A percentile compares a stretch with the other conserved stretches of the same genome.
Evolutionary conservation across 2,797 vertebrate species (phyloP).

Genomic region (Limosa lapponica): DNA sequence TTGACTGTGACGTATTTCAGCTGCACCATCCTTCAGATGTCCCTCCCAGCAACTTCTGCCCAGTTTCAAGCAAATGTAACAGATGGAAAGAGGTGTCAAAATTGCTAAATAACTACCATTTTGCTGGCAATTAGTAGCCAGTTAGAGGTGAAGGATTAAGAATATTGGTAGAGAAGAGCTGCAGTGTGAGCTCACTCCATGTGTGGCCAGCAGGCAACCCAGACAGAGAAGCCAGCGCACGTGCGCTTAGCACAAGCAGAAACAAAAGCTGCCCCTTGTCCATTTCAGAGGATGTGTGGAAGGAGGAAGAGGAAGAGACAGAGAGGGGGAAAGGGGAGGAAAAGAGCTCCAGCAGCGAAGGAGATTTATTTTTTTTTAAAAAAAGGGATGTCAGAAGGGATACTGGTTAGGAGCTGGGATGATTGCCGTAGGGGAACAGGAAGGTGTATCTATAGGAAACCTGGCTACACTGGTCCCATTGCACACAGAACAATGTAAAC

Average conservation of each 20-base stretch:
- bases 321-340: neutral
- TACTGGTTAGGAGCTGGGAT: neutral
- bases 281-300: neutral
- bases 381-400: neutral
- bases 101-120: neutral
- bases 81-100: neutral
- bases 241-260: neutral
- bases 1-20: neutral
- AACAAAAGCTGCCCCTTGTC: constrained; percentile 4
- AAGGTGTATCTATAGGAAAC: constrained; percentile 25
- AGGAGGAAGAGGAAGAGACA: constrained; percentile 3
- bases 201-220: neutral
- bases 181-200: neutral
- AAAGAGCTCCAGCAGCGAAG: neutral
- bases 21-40: neutral
- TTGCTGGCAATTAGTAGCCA: neutral
- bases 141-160: neutral
- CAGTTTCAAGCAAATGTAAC: neutral
- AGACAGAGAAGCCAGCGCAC: neutral
- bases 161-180: neutral
- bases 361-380: neutral
- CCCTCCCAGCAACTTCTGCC: neutral
- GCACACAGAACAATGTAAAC: neutral
- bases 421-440: neutral
- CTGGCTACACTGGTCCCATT: neutral